Percentiles rank a stretch among this genome's conserved stretches.
Evolutionary conservation across 2,797 vertebrate species (phyloP).

Genomic region (Gephyroberyx darwinii): DNA sequence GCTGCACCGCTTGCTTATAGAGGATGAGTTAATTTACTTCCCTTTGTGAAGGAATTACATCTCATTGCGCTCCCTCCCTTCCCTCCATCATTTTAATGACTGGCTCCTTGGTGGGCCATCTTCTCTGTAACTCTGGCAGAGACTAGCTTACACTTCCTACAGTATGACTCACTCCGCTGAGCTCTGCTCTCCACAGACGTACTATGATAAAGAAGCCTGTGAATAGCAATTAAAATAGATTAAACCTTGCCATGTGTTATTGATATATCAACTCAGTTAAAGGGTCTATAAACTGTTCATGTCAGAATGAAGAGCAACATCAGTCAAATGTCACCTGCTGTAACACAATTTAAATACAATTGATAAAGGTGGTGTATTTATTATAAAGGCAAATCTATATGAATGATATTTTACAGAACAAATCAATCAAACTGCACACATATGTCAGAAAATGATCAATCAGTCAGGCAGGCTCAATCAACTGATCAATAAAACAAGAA

Average conservation of each 20-base stretch:
- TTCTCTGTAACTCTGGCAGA: conserved; percentile 59
- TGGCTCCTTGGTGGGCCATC: conserved; percentile 66
- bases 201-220: conserved; percentile 31
- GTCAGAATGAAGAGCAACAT: neutral
- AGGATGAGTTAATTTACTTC: neutral
- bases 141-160: conserved; percentile 49
- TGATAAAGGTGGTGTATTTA: neutral
- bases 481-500: neutral
- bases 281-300: neutral
- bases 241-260: neutral
- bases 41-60: conserved; percentile 13
- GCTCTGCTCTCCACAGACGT: conserved; percentile 51
- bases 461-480: no score
- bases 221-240: conserved; percentile 39
- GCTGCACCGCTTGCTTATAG: no score
- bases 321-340: neutral
- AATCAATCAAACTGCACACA: neutral
- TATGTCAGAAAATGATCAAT: neutral
- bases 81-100: conserved; percentile 38
- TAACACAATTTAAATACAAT: neutral
- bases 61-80: conserved; percentile 20
- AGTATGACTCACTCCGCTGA: conserved; percentile 71
- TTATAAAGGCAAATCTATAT: neutral
- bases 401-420: neutral
- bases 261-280: neutral